Conservation (phyloP, 1,140 invertebrate species). For the Megalopta genalis region DNA sequence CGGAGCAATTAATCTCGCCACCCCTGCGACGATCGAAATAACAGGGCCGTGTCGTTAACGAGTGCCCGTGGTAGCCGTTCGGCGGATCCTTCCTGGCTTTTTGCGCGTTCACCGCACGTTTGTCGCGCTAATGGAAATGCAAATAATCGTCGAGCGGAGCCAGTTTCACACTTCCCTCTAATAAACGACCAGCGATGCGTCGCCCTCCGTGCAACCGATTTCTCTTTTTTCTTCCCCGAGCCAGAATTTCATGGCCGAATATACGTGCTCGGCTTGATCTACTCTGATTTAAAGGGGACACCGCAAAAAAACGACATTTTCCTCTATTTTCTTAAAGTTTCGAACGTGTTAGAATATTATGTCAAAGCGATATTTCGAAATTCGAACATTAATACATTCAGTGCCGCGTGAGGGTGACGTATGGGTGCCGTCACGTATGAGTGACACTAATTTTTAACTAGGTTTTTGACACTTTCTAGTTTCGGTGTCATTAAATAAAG, state of each 20-base stretch:
- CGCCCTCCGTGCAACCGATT: constrained; percentile 16
- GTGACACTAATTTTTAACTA: no score
- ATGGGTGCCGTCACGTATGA: no score
- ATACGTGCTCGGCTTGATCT: constrained; percentile 33
- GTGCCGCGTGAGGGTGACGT: no score
- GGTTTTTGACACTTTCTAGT: no score
- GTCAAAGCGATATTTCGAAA: no score
- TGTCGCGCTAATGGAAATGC: constrained; percentile 69
- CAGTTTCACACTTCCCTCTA: constrained; percentile 65
- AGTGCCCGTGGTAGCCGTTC: constrained; percentile 28
- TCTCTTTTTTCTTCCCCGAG: constrained; percentile 43
- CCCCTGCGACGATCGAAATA: constrained; percentile 37
- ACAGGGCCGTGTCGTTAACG: constrained; percentile 47
- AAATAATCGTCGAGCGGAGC: constrained; percentile 57
- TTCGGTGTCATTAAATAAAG: no score
- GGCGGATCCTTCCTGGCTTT: constrained; percentile 35
- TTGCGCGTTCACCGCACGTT: constrained; percentile 59
- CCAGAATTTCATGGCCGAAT: constrained; percentile 48
- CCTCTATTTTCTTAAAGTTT: no score
- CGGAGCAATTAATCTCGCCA: constrained; percentile 38
- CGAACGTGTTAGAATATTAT: no score
- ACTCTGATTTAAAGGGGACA: constrained; percentile 13
- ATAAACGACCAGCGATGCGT: constrained; percentile 42
- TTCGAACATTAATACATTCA: no score
- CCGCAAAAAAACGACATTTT: no score